Evolutionary conservation across 2,113 vertebrate genomes (phyloP).

Genomic region (Rhinopomastus cyanomelas): DNA sequence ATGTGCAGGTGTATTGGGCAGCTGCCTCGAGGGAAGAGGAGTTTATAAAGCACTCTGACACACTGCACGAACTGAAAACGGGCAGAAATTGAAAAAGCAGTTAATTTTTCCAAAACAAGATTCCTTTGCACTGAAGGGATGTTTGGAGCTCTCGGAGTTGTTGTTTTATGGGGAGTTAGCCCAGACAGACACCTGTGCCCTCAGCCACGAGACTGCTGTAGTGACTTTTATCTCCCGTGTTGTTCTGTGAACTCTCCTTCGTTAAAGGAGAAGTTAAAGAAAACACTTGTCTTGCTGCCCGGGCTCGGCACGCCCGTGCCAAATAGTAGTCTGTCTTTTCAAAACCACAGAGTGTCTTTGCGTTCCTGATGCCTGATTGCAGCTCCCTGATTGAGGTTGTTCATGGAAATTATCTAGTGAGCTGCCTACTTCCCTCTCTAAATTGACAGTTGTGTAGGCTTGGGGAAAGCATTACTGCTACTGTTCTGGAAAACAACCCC

Average conservation of each 20-base stretch:
- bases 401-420: slow-evolving; percentile 53
- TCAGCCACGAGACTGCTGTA: not conserved
- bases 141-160: not conserved
- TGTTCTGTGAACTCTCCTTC: not conserved
- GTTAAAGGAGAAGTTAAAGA: not conserved
- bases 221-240: not conserved
- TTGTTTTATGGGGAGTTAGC: not conserved
- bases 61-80: not conserved
- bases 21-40: not conserved
- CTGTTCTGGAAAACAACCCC: slow-evolving; percentile 52
- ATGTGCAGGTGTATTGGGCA: not conserved
- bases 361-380: slow-evolving; percentile 31
- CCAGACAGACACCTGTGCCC: not conserved
- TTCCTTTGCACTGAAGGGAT: rapidly evolving
- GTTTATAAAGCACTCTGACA: not conserved
- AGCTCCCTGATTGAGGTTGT: slow-evolving; percentile 36
- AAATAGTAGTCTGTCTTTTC: slow-evolving; percentile 24
- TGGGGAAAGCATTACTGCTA: slow-evolving; percentile 64
- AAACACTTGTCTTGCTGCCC: not conserved
- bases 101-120: not conserved
- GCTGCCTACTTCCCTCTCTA: slow-evolving; percentile 50
- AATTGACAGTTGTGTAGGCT: slow-evolving; percentile 68
- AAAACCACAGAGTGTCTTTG: not conserved
- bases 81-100: not conserved
- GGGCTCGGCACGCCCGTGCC: not conserved